Percentiles rank a stretch among this genome's conserved stretches.
These are phyloP conservation scores for Epinephelus lanceolatus DNA, from an alignment of 2,113 vertebrate genomes.

Conservation along the genomic window DNA sequence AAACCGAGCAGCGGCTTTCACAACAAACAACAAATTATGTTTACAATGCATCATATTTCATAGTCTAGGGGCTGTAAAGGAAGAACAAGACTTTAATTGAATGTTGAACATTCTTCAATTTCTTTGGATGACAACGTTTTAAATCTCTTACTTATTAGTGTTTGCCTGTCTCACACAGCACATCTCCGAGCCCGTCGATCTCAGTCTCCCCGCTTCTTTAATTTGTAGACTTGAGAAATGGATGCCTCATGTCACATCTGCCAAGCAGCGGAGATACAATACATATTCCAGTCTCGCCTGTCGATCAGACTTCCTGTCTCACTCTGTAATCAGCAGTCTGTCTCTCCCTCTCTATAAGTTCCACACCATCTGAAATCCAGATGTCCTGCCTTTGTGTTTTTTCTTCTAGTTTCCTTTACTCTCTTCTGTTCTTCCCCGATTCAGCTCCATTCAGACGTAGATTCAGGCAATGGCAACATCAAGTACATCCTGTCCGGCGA, in stretches of 20 bases:
- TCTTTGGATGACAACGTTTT: constrained; percentile 30
- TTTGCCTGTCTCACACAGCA: not conserved
- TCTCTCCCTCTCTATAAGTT: not conserved
- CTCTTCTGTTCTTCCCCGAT: not conserved
- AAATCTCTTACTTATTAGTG: constrained; percentile 51
- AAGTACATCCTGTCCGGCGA: constrained; percentile 99
- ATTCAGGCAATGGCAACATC: constrained; percentile 94
- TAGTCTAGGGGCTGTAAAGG: constrained; percentile 9
- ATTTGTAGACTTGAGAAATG: constrained; percentile 8
- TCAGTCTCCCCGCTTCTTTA: not conserved
- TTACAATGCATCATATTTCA: constrained; percentile 60
- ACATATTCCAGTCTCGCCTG: not conserved
- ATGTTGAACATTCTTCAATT: constrained; percentile 42
- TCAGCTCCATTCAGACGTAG: constrained; percentile 98
- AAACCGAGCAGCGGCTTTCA: constrained; percentile 48
- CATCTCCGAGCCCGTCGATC: not conserved
- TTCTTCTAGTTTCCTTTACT: not conserved
- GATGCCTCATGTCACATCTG: constrained; percentile 11
- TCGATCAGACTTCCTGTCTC: not conserved
- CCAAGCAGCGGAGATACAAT: not conserved
- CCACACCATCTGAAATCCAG: not conserved
- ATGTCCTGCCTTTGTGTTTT: not conserved
- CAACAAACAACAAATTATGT: constrained; percentile 58
- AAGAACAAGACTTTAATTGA: constrained; percentile 53
- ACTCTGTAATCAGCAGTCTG: not conserved